Conservation (phyloP, 2,113 vertebrate species). For the Peucedramus taeniatus region DNA sequence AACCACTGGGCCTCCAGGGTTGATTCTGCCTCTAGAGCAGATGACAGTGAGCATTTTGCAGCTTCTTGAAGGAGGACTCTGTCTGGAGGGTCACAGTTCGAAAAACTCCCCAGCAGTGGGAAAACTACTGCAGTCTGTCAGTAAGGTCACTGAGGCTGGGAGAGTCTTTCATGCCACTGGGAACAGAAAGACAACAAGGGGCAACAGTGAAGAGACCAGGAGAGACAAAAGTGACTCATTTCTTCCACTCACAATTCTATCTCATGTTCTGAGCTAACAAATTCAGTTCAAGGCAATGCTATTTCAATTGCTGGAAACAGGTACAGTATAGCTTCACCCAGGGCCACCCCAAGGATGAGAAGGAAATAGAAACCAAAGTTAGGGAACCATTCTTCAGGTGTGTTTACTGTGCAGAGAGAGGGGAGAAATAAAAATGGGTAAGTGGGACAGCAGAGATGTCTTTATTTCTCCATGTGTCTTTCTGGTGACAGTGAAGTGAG, state of each 20-base stretch:
- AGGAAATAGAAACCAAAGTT: background rate
- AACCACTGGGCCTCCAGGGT: background rate
- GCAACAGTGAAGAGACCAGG: background rate
- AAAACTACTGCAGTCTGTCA: background rate
- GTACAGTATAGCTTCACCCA: background rate
- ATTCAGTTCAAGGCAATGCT: background rate
- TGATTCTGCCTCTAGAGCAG: background rate
- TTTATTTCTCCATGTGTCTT: background rate
- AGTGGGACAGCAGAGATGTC: background rate
- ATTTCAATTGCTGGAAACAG: background rate
- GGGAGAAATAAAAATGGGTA: background rate
- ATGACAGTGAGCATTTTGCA: background rate
- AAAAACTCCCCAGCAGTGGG: background rate
- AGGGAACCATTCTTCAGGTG: background rate
- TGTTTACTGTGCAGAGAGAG: background rate
- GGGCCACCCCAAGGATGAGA: background rate
- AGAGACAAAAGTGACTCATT: background rate
- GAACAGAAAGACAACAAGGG: background rate
- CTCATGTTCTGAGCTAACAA: background rate
- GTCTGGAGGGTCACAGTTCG: background rate
- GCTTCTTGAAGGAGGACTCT: background rate
- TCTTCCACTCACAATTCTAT: background rate
- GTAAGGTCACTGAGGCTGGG: background rate
- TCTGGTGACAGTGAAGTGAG: background rate
- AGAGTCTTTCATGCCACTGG: background rate